phyloP scores from a whole-genome alignment of 2,888 invertebrate genomes.

The Mesochorus sp. region DNA sequence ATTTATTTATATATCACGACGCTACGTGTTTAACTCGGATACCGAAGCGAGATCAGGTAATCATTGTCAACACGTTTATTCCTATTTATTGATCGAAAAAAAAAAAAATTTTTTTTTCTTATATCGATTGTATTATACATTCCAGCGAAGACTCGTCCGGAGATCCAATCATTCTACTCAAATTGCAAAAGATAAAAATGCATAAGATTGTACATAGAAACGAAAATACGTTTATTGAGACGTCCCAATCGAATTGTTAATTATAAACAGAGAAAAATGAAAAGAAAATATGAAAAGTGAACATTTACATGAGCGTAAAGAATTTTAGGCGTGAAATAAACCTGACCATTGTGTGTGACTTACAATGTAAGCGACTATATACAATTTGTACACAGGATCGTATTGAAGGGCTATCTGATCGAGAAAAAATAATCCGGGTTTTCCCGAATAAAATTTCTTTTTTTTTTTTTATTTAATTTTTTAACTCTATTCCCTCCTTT shows the following conservation, averaged over 20 bases:
- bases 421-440: background rate
- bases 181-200: constrained; percentile 43
- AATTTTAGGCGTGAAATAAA: constrained; percentile 8
- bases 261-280: constrained; percentile 30
- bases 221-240: constrained; percentile 34
- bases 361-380: constrained; percentile 31
- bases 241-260: constrained; percentile 21
- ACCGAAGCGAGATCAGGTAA: constrained; percentile 17
- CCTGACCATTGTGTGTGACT: background rate
- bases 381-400: constrained; percentile 20
- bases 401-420: background rate
- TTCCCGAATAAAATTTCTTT: background rate
- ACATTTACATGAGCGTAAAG: constrained; percentile 33
- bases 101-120: background rate
- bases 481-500: too few species aligned
- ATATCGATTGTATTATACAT: background rate
- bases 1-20: constrained; percentile 14
- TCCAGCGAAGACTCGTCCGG: constrained; percentile 9
- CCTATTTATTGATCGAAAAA: background rate
- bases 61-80: too few species aligned
- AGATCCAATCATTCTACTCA: constrained; percentile 24
- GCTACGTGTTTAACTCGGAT: background rate
- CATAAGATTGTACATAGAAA: constrained; percentile 46
- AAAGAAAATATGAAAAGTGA: too few species aligned
- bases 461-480: too few species aligned